A percentile compares a stretch with the other conserved stretches of the same genome.
Conservation (phyloP, 1,140 invertebrate species). For the Bombus sibiricus region DNA sequence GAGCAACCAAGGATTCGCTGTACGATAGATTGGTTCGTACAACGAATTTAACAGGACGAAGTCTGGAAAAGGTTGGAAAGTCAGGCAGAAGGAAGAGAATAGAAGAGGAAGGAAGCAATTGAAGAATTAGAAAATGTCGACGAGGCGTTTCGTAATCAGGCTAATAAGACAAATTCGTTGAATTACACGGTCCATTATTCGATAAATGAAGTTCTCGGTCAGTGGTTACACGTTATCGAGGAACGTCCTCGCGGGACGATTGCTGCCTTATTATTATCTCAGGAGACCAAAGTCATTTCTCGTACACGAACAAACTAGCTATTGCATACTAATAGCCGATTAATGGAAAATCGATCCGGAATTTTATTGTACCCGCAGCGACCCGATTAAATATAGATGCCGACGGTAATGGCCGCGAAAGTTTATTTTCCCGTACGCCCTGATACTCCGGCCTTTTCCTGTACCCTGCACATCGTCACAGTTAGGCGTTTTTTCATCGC, state of each 20-base stretch:
- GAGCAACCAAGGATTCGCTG: background rate
- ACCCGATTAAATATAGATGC: slow-evolving; percentile 55
- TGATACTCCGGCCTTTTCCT: background rate
- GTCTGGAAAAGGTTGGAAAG: background rate
- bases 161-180: slow-evolving; percentile 9
- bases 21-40: background rate
- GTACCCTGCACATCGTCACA: background rate
- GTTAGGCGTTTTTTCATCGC: background rate
- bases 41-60: background rate
- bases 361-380: slow-evolving; percentile 60
- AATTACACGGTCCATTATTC: background rate
- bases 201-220: slow-evolving; percentile 10
- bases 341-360: slow-evolving; percentile 63
- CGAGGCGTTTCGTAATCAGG: background rate
- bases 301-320: slow-evolving; percentile 28
- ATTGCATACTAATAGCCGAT: slow-evolving; percentile 66
- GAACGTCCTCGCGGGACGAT: slow-evolving; percentile 54
- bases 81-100: background rate
- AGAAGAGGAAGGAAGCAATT: background rate
- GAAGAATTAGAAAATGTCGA: background rate
- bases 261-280: slow-evolving; percentile 63
- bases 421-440: slow-evolving; percentile 5
- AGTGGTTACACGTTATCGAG: background rate
- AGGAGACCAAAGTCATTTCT: slow-evolving; percentile 33
- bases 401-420: slow-evolving; percentile 44